Evolutionary conservation across 2,113 vertebrate genomes (phyloP).

Genomic region (Picathartes gymnocephalus): DNA sequence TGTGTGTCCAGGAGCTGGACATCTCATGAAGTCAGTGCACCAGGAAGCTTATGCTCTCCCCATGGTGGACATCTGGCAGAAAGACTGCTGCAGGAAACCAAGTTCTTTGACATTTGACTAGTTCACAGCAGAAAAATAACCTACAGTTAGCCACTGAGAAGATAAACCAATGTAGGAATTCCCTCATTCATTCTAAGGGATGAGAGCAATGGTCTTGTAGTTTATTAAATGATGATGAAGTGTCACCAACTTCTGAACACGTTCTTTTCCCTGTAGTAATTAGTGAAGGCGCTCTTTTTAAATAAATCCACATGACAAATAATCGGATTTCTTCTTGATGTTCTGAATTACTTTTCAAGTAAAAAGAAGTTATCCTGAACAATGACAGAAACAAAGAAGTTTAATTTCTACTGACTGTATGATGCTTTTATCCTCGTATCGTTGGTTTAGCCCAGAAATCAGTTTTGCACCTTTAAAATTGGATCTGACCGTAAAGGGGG

Average conservation of each 20-base stretch:
- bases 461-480: too few relatives aligned
- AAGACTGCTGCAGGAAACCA: neutral
- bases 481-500: too few relatives aligned
- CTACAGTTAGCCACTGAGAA: neutral
- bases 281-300: neutral
- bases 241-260: neutral
- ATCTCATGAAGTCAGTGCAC: neutral
- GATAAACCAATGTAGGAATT: neutral
- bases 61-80: fast-evolving
- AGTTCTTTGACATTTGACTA: neutral
- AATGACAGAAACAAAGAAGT: neutral
- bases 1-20: neutral
- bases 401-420: too few relatives aligned
- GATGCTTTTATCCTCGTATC: too few relatives aligned
- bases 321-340: neutral
- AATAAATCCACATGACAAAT: neutral
- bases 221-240: neutral
- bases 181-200: neutral
- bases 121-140: neutral
- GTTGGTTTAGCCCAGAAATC: too few relatives aligned
- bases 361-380: neutral
- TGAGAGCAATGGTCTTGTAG: neutral
- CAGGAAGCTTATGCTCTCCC: neutral
- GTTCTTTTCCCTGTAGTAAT: neutral
- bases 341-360: neutral